Percentiles rank a stretch among this genome's conserved stretches.
These are phyloP conservation scores for Eubasilissa regina DNA, from an alignment of 1,140 invertebrate species.

Conservation along the genomic window DNA sequence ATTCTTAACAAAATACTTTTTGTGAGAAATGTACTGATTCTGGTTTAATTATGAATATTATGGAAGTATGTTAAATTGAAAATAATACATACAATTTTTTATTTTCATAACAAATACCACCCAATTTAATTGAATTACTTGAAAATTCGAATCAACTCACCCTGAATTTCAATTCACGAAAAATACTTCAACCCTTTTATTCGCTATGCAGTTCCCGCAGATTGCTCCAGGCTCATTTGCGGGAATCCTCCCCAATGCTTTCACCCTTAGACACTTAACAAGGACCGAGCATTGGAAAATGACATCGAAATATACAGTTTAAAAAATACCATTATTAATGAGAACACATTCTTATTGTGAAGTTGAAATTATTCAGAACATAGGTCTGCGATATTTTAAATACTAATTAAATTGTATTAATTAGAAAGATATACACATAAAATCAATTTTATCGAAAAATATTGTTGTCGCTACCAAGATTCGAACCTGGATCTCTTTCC, in stretches of 20 bases:
- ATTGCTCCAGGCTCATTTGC: conserved; percentile 38
- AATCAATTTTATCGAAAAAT: no score
- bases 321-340: no score
- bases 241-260: conserved; percentile 25
- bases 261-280: conserved; percentile 25
- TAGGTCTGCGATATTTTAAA: no score
- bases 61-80: neutral
- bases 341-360: no score
- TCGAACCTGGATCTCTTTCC: no score
- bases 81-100: neutral
- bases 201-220: conserved; percentile 33
- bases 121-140: conserved; percentile 21
- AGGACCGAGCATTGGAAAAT: neutral
- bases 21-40: no score
- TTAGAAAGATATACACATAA: no score
- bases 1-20: no score
- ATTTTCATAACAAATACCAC: neutral
- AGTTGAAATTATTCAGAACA: no score
- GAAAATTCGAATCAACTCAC: neutral
- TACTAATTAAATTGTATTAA: no score
- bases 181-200: conserved; percentile 43
- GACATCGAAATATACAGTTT: neutral
- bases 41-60: no score
- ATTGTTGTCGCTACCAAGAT: no score
- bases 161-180: conserved; percentile 25